A percentile compares a stretch with the other conserved stretches of the same genome.
Conservation (phyloP, 1,140 invertebrate genomes). For the Probaryconus sp. region DNA sequence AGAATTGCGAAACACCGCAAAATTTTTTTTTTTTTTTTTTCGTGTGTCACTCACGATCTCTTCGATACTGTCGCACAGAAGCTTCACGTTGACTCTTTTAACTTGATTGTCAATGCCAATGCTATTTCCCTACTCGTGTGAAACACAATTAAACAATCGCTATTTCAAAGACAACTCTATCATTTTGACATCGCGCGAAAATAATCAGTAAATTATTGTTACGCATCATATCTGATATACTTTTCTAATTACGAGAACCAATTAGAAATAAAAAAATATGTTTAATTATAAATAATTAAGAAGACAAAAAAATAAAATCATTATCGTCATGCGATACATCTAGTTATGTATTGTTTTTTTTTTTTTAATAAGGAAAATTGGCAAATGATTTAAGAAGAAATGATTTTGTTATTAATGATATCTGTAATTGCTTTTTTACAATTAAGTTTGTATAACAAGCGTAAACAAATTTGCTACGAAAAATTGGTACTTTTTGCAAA, state of each 20-base stretch:
- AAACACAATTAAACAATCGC: constrained; percentile 46
- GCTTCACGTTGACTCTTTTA: constrained; percentile 38
- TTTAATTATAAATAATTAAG: constrained; percentile 1
- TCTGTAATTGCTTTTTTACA: no score
- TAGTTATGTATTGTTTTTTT: no score
- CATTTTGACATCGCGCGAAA: constrained; percentile 19
- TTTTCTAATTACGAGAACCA: background rate
- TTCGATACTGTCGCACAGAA: constrained; percentile 15
- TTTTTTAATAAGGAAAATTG: no score
- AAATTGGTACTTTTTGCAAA: no score
- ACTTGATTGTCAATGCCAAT: constrained; percentile 50
- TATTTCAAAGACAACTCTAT: constrained; percentile 32
- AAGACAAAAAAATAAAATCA: background rate
- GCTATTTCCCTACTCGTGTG: constrained; percentile 15
- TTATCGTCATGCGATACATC: no score
- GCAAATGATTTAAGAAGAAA: no score
- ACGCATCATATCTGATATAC: constrained; percentile 5
- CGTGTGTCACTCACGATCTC: constrained; percentile 31
- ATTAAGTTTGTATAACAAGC: no score
- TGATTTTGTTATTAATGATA: no score
- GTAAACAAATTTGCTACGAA: no score
- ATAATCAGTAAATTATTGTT: constrained; percentile 11
- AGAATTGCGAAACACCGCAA: constrained; percentile 39
- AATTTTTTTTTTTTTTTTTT: no score
- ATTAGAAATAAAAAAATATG: constrained; percentile 1